A percentile compares a stretch with the other conserved stretches of the same genome.
Evolutionary conservation across 2,113 vertebrate genomes (phyloP).

Genomic region (Tachysurus fulvidraco): DNA sequence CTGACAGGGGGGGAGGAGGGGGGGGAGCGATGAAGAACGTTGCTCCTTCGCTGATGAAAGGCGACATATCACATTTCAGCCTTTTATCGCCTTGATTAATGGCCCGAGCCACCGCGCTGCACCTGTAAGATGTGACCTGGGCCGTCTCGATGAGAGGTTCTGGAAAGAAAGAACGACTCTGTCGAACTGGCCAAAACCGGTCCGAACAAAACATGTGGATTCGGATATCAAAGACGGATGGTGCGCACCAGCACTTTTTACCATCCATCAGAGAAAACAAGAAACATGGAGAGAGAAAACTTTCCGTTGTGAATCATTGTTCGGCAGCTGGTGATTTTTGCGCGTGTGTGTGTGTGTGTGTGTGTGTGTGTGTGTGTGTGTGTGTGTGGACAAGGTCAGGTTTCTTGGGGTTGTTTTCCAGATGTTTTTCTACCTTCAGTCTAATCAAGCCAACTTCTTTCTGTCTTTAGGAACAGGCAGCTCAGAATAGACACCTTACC

Average conservation of each 20-base stretch:
- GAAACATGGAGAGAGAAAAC: constrained; percentile 59
- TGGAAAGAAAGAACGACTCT: constrained; percentile 5
- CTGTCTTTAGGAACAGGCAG: constrained; percentile 12
- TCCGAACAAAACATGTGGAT: constrained; percentile 55
- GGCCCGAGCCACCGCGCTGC: constrained; percentile 3
- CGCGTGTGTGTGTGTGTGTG: constrained; percentile 39
- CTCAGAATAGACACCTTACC: constrained; percentile 1
- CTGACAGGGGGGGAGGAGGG: background rate
- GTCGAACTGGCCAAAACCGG: constrained; percentile 23
- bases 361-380: constrained; percentile 29
- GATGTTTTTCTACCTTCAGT: constrained; percentile 50
- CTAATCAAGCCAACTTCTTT: constrained; percentile 37
- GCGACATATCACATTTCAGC: constrained; percentile 7
- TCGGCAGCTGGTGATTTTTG: constrained; percentile 75
- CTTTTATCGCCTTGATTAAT: constrained; percentile 39
- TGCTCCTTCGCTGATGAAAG: background rate
- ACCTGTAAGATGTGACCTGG: constrained; percentile 33
- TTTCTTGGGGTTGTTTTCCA: constrained; percentile 43
- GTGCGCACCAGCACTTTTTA: constrained; percentile 56
- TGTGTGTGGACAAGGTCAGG: constrained; percentile 18
- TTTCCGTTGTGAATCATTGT: constrained; percentile 74
- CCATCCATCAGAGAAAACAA: constrained; percentile 57
- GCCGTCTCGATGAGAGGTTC: constrained; percentile 23
- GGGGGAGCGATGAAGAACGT: background rate
- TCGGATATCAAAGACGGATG: constrained; percentile 59